Conservation (phyloP, 2,113 vertebrate genomes). For the Prinia subflava region DNA sequence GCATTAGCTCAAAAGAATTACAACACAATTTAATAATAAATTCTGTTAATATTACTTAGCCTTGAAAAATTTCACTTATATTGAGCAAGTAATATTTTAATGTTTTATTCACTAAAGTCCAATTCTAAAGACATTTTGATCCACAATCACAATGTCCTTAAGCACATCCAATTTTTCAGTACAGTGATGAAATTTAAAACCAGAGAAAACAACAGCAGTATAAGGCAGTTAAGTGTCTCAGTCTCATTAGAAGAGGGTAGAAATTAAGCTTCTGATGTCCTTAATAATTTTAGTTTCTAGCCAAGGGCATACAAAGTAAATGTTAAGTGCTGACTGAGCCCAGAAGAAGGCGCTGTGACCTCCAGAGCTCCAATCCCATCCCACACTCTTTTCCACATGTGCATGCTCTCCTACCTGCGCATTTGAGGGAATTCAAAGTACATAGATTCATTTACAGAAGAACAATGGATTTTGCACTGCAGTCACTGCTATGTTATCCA, state of each 20-base stretch:
- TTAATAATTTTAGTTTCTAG: not conserved
- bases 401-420: not conserved
- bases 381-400: not conserved
- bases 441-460: accelerated
- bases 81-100: slow-evolving; percentile 40
- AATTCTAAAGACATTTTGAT: slow-evolving; percentile 46
- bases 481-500: not conserved
- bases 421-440: not conserved
- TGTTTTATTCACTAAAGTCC: slow-evolving; percentile 40
- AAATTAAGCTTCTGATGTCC: not conserved
- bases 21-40: slow-evolving; percentile 56
- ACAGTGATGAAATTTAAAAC: not conserved
- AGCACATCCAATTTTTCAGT: slow-evolving; percentile 3
- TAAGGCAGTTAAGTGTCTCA: not conserved
- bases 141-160: slow-evolving; percentile 15
- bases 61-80: slow-evolving; percentile 30
- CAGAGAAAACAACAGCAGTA: not conserved
- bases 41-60: slow-evolving; percentile 49
- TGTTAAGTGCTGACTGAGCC: not conserved
- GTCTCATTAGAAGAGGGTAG: not conserved
- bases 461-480: not conserved
- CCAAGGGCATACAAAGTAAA: not conserved
- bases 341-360: not conserved
- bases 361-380: not conserved
- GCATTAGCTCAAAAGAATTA: slow-evolving; percentile 61